Base-by-base conservation (phyloP, 2,888 invertebrate genomes). In the Mimas tiliae region DNA sequence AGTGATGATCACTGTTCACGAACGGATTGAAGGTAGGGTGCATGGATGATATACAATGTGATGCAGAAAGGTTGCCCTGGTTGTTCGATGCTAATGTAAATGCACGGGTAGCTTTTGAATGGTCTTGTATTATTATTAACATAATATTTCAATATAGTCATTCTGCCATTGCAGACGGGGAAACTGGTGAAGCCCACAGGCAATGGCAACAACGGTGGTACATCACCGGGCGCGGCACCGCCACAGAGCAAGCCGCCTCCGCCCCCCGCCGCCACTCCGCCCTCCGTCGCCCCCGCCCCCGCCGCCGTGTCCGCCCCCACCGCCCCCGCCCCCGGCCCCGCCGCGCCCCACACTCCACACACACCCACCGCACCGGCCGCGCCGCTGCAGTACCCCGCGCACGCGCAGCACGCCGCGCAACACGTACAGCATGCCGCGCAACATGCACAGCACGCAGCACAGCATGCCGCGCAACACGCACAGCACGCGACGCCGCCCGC, bases 181-280 rank as follows among this genome's bases (percentile, higher is more conserved):
- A 96, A 96, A 84, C 80, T 96, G 67, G 95, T 96, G 75, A 95
- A 96, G 79, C 85, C 90, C 11, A 74, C 78, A 11, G 74, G 16
- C 85, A 55, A 69, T 71, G 62, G 72, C 76, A 85, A 80, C 74
- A 87, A 79, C 80, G 80, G 80, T 69, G 82, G 80, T 68, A 42
- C 58, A 34, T 19, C 58, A 0, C 42, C 71, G 69, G 62, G 80
- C 66, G 69, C 77, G 12, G 71, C 71, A 58, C 75, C 74, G 65
- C 67, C 86, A 85, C 82, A 82, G 70, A 81, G 86, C 66, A 84
- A 86, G 70, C 83, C 82, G 45, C 69, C 68, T 64, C 73, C 74
- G 64, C 64, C 76, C 75, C 68, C 64, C 62, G 38, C 62, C 48
- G 65, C 62, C 58, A 77, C 65, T 50, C 53, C 72, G 68, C 64